A percentile compares a stretch with the other conserved stretches of the same genome.
Evolutionary conservation across 2,797 vertebrate species (phyloP).

Genomic region (Melanotaenia pygmaea): DNA sequence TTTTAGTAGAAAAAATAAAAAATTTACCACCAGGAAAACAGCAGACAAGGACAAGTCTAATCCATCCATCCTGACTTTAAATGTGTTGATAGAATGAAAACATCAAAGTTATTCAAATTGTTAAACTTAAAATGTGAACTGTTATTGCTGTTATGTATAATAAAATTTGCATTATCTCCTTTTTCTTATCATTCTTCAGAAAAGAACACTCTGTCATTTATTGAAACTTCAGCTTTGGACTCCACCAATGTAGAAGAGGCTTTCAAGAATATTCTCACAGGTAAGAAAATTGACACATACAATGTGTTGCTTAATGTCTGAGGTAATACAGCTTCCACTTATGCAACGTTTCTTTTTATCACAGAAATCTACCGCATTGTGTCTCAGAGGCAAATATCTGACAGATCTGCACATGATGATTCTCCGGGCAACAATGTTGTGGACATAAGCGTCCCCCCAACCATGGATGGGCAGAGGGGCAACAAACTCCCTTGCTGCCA

Average conservation of each 20-base stretch:
- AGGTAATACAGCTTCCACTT: background rate
- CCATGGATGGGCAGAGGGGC: slow-evolving; percentile 92
- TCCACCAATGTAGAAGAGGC: slow-evolving; percentile 98
- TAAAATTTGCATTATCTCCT: background rate
- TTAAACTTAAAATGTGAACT: background rate
- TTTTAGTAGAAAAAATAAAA: background rate
- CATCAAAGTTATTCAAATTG: background rate
- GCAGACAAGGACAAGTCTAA: too few species aligned
- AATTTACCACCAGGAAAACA: background rate
- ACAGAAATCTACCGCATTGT: slow-evolving; percentile 97
- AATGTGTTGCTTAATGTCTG: slow-evolving; percentile 55
- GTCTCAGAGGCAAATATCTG: slow-evolving; percentile 96
- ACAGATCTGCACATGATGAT: slow-evolving; percentile 91
- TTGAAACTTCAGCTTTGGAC: slow-evolving; percentile 97
- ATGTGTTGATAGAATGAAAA: background rate
- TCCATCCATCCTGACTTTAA: background rate
- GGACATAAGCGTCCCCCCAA: slow-evolving; percentile 97
- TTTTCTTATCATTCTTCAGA: slow-evolving; percentile 66
- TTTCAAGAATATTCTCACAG: slow-evolving; percentile 97
- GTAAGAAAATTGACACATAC: slow-evolving; percentile 83
- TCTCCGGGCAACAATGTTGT: slow-evolving; percentile 96
- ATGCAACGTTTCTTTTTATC: slow-evolving; percentile 61
- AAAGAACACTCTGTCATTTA: slow-evolving; percentile 96
- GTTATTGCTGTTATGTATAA: background rate
- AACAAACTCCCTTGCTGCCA: slow-evolving; percentile 97